These are phyloP conservation scores for Stegastes partitus DNA, from an alignment of 2,113 vertebrate species.

Conservation along the genomic window DNA sequence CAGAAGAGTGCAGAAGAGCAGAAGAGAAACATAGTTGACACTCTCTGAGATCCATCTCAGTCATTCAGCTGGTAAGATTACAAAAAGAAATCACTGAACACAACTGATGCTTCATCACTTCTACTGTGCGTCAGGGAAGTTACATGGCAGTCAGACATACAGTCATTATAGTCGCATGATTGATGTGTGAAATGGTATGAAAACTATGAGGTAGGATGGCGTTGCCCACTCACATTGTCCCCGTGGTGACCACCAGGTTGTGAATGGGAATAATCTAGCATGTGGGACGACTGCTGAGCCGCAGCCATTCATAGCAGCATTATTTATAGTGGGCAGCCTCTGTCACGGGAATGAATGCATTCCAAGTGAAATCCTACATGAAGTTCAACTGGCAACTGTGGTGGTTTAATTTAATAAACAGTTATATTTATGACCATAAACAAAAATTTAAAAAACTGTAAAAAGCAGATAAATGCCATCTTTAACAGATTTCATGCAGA, in stretches of 20 bases:
- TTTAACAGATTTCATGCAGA: neutral
- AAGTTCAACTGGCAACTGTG: neutral
- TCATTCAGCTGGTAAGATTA: conserved; percentile 17
- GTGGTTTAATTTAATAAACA: no score
- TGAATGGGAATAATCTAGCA: neutral
- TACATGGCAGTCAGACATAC: conserved; percentile 6
- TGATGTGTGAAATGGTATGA: conserved; percentile 38
- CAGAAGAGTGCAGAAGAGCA: conserved; percentile 22
- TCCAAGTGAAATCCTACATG: neutral
- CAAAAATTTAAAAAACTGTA: neutral
- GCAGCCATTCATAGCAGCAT: neutral
- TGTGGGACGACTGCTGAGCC: neutral
- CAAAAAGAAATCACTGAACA: conserved; percentile 24
- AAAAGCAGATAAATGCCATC: neutral
- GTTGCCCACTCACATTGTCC: conserved; percentile 1
- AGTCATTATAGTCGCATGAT: conserved; percentile 27
- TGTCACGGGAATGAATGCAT: neutral
- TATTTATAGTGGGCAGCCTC: neutral
- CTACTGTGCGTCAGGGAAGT: conserved; percentile 7
- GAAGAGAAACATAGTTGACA: conserved; percentile 7
- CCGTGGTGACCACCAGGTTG: neutral
- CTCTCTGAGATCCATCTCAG: conserved; percentile 26
- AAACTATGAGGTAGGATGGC: neutral
- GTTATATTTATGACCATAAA: neutral
- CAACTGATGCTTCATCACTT: conserved; percentile 17